These are phyloP conservation scores for Austrolebias charrua DNA, from an alignment of 2,797 vertebrate species.

Conservation along the genomic window DNA sequence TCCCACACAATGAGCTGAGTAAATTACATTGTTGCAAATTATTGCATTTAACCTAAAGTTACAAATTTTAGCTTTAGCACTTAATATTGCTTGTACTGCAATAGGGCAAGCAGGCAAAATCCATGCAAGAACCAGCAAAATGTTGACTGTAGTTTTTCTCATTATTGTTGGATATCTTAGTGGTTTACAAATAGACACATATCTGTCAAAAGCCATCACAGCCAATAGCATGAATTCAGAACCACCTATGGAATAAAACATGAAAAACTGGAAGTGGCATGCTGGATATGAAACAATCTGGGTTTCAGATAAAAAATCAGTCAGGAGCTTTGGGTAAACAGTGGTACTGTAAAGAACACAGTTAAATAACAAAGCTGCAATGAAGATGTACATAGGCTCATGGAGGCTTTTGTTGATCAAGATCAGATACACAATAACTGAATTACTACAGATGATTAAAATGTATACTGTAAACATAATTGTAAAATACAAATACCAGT, in stretches of 20 bases:
- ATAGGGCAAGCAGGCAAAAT: not conserved
- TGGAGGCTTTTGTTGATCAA: slow-evolving; percentile 48
- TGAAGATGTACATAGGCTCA: slow-evolving; percentile 62
- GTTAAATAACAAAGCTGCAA: slow-evolving; percentile 56
- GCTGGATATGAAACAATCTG: slow-evolving; percentile 27
- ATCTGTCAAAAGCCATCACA: slow-evolving; percentile 55
- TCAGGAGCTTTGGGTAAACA: slow-evolving; percentile 49
- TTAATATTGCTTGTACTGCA: not conserved
- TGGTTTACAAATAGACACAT: slow-evolving; percentile 56
- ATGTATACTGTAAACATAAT: slow-evolving; percentile 33
- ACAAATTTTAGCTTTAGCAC: not conserved
- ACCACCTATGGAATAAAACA: slow-evolving; percentile 12
- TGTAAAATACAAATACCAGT: slow-evolving; percentile 51
- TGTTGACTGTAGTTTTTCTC: slow-evolving; percentile 20
- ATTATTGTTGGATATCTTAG: slow-evolving; percentile 45
- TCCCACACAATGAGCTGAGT: not conserved
- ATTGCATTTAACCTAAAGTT: not conserved
- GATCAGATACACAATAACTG: slow-evolving; percentile 43
- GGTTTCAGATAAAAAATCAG: slow-evolving; percentile 35
- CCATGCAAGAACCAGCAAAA: slow-evolving; percentile 11
- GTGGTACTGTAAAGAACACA: slow-evolving; percentile 37
- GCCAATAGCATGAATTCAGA: slow-evolving; percentile 45
- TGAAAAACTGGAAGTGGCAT: slow-evolving; percentile 41
- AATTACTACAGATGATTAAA: slow-evolving; percentile 46
- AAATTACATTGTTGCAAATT: slow-evolving; percentile 10